phyloP scores from a whole-genome alignment of 2,113 vertebrate species.

The Euleptes europaea region DNA sequence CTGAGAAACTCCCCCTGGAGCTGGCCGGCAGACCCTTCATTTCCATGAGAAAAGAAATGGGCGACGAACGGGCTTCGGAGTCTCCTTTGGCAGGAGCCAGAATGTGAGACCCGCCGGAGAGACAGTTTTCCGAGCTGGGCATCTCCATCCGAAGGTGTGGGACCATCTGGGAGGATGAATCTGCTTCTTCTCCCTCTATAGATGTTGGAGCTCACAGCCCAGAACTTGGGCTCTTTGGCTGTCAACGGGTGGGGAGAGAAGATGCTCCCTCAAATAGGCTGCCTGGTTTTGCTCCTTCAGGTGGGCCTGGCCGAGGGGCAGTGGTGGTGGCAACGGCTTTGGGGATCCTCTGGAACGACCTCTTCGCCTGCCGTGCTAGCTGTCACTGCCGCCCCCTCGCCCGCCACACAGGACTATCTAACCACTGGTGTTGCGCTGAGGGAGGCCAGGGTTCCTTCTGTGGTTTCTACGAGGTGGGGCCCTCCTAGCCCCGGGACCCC shows the following conservation, averaged over 20 bases:
- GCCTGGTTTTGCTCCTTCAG: slow-evolving; percentile 51
- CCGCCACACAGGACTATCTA: neutral
- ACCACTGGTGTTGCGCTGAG: neutral
- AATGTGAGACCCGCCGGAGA: neutral
- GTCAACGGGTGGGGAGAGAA: neutral
- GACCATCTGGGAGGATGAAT: neutral
- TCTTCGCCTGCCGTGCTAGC: neutral
- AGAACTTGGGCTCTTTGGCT: neutral
- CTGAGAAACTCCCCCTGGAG: slow-evolving; percentile 30
- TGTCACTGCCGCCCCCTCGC: neutral
- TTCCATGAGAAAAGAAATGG: slow-evolving; percentile 55
- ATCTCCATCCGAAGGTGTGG: neutral
- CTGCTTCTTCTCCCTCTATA: neutral
- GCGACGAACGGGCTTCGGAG: slow-evolving; percentile 3
- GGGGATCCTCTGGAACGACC: slow-evolving; percentile 28
- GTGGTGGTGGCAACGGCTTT: slow-evolving; percentile 67
- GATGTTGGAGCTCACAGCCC: neutral
- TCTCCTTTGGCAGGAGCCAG: slow-evolving; percentile 27
- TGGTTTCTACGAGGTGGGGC: neutral
- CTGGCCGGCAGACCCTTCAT: slow-evolving; percentile 36
- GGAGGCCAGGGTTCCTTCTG: neutral
- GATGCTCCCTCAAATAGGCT: slow-evolving; percentile 54
- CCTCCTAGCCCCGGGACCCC: neutral
- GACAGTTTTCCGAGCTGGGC: slow-evolving; percentile 11
- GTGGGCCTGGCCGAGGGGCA: slow-evolving; percentile 45